These are phyloP conservation scores for Pteropus rufus DNA, from an alignment of 2,797 vertebrate genomes.

Conservation along the genomic window DNA sequence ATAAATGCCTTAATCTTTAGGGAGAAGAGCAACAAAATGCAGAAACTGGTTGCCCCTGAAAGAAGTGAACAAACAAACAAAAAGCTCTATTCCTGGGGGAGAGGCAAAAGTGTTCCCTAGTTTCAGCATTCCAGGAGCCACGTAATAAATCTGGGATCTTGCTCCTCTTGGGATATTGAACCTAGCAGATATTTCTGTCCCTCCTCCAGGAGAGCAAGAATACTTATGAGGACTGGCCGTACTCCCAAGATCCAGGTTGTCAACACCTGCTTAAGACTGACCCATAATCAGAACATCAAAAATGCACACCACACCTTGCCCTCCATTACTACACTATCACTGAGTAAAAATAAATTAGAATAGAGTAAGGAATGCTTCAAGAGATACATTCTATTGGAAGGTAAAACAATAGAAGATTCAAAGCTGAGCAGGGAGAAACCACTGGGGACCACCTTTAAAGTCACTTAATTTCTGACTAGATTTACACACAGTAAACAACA, in stretches of 20 bases:
- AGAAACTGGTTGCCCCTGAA: background rate
- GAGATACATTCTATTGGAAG: background rate
- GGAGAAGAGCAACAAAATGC: background rate
- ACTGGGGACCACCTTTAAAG: background rate
- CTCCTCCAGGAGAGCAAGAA: no score
- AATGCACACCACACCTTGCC: background rate
- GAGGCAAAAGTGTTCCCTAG: no score
- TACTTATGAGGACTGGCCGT: background rate
- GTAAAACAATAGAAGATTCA: background rate
- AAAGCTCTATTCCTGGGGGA: no score
- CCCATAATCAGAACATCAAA: background rate
- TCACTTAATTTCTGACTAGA: background rate
- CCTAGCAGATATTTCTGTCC: no score
- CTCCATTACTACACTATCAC: background rate
- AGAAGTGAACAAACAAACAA: background rate
- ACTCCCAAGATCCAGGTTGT: background rate
- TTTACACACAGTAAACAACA: background rate
- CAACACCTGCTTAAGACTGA: background rate
- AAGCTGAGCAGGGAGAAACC: background rate
- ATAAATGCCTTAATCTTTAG: background rate
- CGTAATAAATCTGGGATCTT: background rate
- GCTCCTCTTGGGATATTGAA: background rate
- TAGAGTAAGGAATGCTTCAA: background rate
- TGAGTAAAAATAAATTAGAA: background rate
- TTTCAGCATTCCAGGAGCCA: background rate